phyloP scores from a whole-genome alignment of 2,888 invertebrate species.

The Dicranocentrus wangi region DNA sequence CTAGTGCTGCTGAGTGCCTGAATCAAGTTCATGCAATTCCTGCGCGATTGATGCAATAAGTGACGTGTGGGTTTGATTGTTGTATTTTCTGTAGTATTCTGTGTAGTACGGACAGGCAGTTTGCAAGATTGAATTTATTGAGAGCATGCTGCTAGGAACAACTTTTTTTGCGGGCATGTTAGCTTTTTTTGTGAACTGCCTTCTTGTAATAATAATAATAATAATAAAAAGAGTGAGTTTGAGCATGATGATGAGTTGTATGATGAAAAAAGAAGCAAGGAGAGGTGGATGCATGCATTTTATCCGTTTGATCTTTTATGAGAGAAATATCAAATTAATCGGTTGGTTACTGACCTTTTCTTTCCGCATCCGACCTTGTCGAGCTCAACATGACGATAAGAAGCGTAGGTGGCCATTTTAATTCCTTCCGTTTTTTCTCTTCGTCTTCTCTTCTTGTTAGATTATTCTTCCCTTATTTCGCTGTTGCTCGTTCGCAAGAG shows the following conservation, averaged over 20 bases:
- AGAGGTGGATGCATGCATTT: not conserved
- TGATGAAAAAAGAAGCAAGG: no score
- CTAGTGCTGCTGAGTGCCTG: no score
- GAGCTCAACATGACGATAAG: conserved; percentile 94
- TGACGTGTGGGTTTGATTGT: no score
- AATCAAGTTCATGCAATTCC: no score
- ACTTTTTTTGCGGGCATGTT: no score
- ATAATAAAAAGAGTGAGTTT: no score
- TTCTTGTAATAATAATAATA: not conserved
- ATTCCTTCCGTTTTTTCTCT: conserved; percentile 49
- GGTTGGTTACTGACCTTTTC: conserved; percentile 82
- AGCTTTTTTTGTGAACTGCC: conserved; percentile 14
- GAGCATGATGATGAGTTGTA: no score
- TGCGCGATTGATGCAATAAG: no score
- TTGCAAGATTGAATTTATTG: no score
- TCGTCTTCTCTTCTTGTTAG: conserved; percentile 19
- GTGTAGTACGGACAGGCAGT: no score
- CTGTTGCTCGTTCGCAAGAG: not conserved
- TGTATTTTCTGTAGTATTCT: no score
- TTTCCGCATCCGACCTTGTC: conserved; percentile 95
- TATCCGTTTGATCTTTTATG: conserved; percentile 37
- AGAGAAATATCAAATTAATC: conserved; percentile 57
- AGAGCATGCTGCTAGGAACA: no score
- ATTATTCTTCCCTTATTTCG: not conserved
- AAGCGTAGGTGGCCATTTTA: conserved; percentile 89